A percentile compares a stretch with the other conserved stretches of the same genome.
phyloP scores from a whole-genome alignment of 2,888 invertebrate species.

The Rotaria sp. region DNA sequence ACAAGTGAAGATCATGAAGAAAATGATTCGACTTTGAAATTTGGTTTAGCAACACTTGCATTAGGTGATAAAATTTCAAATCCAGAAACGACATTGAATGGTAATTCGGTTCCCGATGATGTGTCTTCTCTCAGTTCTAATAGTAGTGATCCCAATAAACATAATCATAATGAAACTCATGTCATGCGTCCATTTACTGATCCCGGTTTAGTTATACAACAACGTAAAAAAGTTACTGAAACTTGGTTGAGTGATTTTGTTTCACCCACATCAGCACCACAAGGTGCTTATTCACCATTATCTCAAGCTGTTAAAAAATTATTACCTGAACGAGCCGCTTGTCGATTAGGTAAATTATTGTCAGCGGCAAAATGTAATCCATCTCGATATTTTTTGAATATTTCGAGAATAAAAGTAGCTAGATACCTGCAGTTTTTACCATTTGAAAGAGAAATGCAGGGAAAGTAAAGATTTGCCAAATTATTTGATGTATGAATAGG shows the following conservation, averaged over 20 bases:
- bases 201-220: not conserved
- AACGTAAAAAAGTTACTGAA: not conserved
- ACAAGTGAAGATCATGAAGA: not conserved
- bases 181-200: not conserved
- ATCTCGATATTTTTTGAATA: not conserved
- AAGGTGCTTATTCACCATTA: not conserved
- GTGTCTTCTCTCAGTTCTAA: not conserved
- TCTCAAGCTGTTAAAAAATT: not conserved
- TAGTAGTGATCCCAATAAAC: not conserved
- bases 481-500: no score
- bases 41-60: not conserved
- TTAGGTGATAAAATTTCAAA: not conserved
- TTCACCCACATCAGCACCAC: not conserved
- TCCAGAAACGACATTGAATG: not conserved
- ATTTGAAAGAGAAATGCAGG: no score
- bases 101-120: not conserved
- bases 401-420: no score
- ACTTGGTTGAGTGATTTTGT: not conserved
- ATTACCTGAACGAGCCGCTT: not conserved
- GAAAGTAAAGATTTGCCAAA: no score
- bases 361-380: not conserved
- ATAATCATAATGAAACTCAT: not conserved
- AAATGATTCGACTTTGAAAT: not conserved
- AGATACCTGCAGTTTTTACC: no score
- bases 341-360: conserved; percentile 23